Base-by-base conservation (phyloP, 2,888 invertebrate genomes). In the Mactromeris polynyma region DNA sequence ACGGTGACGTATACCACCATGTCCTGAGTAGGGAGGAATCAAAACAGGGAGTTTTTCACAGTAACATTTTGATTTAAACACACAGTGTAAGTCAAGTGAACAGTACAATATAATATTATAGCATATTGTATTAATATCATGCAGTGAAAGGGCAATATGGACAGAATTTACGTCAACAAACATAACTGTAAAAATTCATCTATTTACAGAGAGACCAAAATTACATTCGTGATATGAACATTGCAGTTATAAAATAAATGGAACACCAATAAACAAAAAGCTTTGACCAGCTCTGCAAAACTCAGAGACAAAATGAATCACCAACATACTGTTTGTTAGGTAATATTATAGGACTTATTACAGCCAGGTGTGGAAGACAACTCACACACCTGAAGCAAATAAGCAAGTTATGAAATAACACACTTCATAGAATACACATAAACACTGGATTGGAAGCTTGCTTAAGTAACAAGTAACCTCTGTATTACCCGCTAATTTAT, bases 1-100 rank as follows among this genome's bases (percentile, higher is more conserved):
- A 87, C 86, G 82, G 54, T 87, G 82, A 58, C 81, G 86, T 9
- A 58, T 46, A 42, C 73, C 82, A 58, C 58, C 86, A 83, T 82
- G 86, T 78, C 86, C 86, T 87, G 82, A 78, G 77, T 42, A 81
- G 83, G 51, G 51, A 84, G 84, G 46, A 78, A 84, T 84, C 36
- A 84, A 78, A 84, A 51, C 33, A n/a, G 54, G 83, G 83, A 83
- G 73, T 73, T 33, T 73, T 64, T 64, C 58, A 64, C 58, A 64
- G 58, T 64, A 64, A 64, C 58, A 64, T 26, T n/a, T 46, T 9
- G 58, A 26, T 64, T n/a, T 64, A 64, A n/a, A n/a, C 26, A 46
- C 46, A 64, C 26, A 26, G 58, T 64, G 4, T 26, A 64, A 64
- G 58, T 64, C 9, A 64, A 64, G 7, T 26, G 21, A 64, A 64